These are phyloP conservation scores for Asbolus verrucosus DNA, from an alignment of 1,140 invertebrate species.

Conservation along the genomic window DNA sequence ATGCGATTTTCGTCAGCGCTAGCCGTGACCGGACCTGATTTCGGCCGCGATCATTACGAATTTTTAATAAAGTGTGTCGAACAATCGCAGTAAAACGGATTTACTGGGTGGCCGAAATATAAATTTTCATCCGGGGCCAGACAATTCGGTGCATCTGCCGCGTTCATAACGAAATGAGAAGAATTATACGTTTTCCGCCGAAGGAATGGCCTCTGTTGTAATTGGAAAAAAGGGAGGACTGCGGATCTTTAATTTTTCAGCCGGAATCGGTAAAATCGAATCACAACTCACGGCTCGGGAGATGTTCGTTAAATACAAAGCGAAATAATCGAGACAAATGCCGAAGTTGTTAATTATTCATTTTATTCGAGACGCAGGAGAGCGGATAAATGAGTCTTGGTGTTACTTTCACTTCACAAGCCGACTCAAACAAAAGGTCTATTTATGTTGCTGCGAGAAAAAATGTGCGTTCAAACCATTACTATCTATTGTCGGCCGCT, in stretches of 20 bases:
- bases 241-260: not conserved
- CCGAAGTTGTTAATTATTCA: slow-evolving; percentile 35
- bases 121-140: not conserved
- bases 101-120: slow-evolving; percentile 23
- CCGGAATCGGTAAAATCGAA: not conserved
- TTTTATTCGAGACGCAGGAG: slow-evolving; percentile 33
- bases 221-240: not conserved
- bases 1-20: not conserved
- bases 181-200: not conserved
- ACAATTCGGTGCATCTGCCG: slow-evolving; percentile 31
- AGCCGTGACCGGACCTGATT: slow-evolving; percentile 6
- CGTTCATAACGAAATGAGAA: slow-evolving; percentile 28
- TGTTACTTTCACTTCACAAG: slow-evolving; percentile 30
- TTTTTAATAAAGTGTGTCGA: slow-evolving; percentile 28
- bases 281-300: slow-evolving; percentile 5
- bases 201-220: not conserved
- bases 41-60: not conserved
- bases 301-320: slow-evolving; percentile 35
- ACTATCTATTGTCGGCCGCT: too few species aligned
- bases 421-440: slow-evolving; percentile 31
- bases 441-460: not conserved
- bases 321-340: slow-evolving; percentile 31
- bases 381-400: slow-evolving; percentile 33
- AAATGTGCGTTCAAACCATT: not conserved
- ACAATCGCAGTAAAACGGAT: slow-evolving; percentile 10